phyloP scores from a whole-genome alignment of 2,888 invertebrate species.

The Glaucopsyche alexis region DNA sequence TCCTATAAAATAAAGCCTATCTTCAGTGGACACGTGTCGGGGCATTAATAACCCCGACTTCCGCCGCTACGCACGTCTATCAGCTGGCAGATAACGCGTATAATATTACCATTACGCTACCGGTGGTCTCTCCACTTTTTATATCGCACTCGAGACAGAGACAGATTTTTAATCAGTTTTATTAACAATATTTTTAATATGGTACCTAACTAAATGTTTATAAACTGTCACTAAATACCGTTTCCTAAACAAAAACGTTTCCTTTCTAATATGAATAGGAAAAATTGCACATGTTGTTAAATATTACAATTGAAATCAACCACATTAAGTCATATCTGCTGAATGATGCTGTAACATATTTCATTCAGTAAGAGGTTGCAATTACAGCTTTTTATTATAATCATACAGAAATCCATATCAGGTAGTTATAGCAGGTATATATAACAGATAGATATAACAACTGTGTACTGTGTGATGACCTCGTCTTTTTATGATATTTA shows the following conservation, averaged over 20 bases:
- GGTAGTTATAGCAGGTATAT: no score
- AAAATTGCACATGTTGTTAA: no score
- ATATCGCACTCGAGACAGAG: conserved; percentile 16
- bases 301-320: no score
- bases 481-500: not conserved
- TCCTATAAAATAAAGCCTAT: not conserved
- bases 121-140: conserved; percentile 29
- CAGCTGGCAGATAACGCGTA: conserved; percentile 33
- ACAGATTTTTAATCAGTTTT: conserved; percentile 15
- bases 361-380: no score
- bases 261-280: no score
- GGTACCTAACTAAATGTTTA: conserved; percentile 13
- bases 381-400: no score
- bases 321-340: no score
- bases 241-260: no score
- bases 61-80: conserved; percentile 38
- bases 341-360: no score
- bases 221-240: not conserved
- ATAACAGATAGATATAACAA: not conserved
- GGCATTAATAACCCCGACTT: conserved; percentile 35
- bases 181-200: conserved; percentile 18
- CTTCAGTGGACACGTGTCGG: conserved; percentile 27
- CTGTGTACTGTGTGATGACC: not conserved
- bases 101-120: conserved; percentile 31
- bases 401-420: no score